Conservation (phyloP, 1,140 invertebrate genomes). For the Drosophila varians region DNA sequence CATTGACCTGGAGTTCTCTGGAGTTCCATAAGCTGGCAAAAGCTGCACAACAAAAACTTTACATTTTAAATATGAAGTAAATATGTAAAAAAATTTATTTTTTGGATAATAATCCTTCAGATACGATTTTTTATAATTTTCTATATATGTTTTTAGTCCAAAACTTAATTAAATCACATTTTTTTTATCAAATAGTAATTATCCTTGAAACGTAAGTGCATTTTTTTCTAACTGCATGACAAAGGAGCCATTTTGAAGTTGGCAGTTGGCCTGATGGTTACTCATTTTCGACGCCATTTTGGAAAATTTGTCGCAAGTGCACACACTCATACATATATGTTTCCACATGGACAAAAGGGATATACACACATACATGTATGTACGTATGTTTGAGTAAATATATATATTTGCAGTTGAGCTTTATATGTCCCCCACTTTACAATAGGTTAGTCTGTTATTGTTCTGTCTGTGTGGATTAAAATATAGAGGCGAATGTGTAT, state of each 20-base stretch:
- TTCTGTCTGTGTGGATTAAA: conserved; percentile 47
- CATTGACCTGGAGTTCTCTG: conserved; percentile 68
- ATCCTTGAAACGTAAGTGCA: neutral
- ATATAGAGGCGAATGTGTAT: conserved; percentile 10
- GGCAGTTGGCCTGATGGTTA: conserved; percentile 23
- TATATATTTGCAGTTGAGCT: conserved; percentile 35
- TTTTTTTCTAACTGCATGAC: neutral
- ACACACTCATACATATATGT: conserved; percentile 13
- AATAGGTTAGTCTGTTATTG: conserved; percentile 82
- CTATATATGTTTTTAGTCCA: too few relatives aligned
- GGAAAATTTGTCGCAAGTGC: conserved; percentile 63
- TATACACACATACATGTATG: conserved; percentile 8
- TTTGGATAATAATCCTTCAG: too few relatives aligned
- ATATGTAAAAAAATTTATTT: too few relatives aligned
- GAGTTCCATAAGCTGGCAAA: conserved; percentile 53
- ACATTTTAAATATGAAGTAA: too few relatives aligned
- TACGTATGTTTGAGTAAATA: conserved; percentile 4
- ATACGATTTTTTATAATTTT: too few relatives aligned
- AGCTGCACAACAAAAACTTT: conserved; percentile 2
- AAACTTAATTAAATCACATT: too few relatives aligned
- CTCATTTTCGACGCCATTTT: conserved; percentile 70
- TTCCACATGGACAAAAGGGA: conserved; percentile 9
- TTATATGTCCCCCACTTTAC: conserved; percentile 69
- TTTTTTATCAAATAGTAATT: neutral
- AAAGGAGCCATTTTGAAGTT: conserved; percentile 10